Evolutionary conservation across 2,113 vertebrate genomes (phyloP), one percentile per base, ranked within the genome.

Genomic region (Phalacrocorax brasilianus): DNA sequence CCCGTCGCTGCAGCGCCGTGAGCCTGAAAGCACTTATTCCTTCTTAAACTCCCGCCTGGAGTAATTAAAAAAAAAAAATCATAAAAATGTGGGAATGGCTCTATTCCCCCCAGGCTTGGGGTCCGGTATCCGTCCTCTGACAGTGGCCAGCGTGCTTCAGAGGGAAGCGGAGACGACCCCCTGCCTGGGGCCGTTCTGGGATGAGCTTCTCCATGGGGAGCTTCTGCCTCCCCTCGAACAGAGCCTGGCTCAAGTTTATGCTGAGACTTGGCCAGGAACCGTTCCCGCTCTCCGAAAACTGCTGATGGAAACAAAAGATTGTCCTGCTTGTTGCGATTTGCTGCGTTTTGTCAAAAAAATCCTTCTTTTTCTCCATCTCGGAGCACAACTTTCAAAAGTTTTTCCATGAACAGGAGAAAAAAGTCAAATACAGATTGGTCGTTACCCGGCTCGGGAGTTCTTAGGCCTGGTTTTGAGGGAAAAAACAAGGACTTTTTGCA

Each of bases 341-440:
- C 8, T 38, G 61, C 0, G 0, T 45, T 88, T 58, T 52, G 42
- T 75, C 32, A 12, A 44, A 78, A 45, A 89, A 88, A 6, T 16
- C 45, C 58, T 72, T 18, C 27, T 28, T 84, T 65, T 67, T 15
- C 77, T 55, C 38, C 24, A 9, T 11, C 35, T 49, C 1, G 0
- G 33, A 66, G 47, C 52, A 19, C 9, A 18, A 7, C 44, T 47
- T 5, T 35, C 7, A 2, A 5, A n/a, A 32, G 27, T 14, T 73
- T 72, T 82, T 5, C 44, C 28, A 19, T 2, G 16, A 35, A 3
- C 1, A 13, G 33, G 26, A 55, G 55, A 5, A 63, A 17, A 70
- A 55, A 26, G 21, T 68, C 19, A 32, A 8, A 10, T 7, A 0
- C 0, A 22, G 78, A 52, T 35, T 1, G 2, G 70, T 32, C 0